Conservation (phyloP, 1,140 invertebrate species). For the Cyclargus thomasi region DNA sequence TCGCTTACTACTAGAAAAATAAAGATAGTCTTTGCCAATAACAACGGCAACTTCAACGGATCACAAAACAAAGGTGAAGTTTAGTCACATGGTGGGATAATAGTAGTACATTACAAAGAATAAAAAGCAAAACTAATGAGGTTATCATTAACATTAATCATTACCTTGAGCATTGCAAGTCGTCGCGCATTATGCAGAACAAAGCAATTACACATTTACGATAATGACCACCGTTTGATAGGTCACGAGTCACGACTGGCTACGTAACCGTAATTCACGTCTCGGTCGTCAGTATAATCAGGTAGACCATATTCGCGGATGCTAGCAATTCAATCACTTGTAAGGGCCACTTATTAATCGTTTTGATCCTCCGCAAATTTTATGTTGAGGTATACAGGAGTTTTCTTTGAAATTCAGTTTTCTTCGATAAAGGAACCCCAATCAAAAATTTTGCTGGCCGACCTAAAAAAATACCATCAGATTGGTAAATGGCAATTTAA, state of each 20-base stretch:
- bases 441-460: neutral
- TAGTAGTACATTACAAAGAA: neutral
- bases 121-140: neutral
- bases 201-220: conserved; percentile 1
- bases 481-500: neutral
- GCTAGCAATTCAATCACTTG: neutral
- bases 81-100: neutral
- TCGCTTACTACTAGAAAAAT: too few relatives aligned
- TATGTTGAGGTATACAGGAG: too few relatives aligned
- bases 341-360: neutral
- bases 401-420: too few relatives aligned
- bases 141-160: neutral
- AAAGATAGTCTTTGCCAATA: neutral
- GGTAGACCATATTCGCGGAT: neutral
- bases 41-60: neutral
- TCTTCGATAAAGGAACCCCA: neutral
- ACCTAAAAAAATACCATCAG: neutral
- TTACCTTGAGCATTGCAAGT: neutral
- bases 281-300: neutral
- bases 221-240: conserved; percentile 1
- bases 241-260: neutral
- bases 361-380: too few relatives aligned
- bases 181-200: neutral
- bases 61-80: neutral
- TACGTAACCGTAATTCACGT: neutral